Conservation (phyloP, 1,140 invertebrate genomes). For the Drosophila grimshawi region DNA sequence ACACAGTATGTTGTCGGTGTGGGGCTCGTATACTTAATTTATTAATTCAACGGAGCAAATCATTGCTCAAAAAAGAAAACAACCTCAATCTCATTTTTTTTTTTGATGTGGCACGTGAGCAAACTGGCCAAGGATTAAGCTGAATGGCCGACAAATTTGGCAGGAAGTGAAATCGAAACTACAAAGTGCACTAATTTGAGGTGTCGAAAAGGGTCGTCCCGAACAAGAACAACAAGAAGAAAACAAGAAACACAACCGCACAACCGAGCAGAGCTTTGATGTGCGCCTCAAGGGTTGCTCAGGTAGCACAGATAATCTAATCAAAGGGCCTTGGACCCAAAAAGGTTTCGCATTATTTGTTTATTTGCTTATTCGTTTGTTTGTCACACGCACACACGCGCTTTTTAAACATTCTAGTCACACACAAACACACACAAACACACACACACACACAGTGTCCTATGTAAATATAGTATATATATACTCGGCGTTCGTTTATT, state of each 20-base stretch:
- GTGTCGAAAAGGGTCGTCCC: constrained; percentile 55
- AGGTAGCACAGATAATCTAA: constrained; percentile 71
- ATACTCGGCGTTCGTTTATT: constrained; percentile 47
- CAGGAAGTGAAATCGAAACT: constrained; percentile 59
- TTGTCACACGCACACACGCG: constrained; percentile 10
- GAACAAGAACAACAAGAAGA: not conserved
- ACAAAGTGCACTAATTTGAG: constrained; percentile 80
- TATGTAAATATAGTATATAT: constrained; percentile 11
- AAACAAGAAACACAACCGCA: constrained; percentile 33
- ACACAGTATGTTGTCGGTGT: no score
- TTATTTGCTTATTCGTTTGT: constrained; percentile 42
- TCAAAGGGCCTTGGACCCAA: constrained; percentile 49
- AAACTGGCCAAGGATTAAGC: constrained; percentile 54
- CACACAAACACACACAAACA: not conserved
- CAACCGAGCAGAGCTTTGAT: constrained; percentile 57
- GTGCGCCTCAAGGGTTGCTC: constrained; percentile 68
- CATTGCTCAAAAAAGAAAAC: constrained; percentile 53
- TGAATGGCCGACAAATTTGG: constrained; percentile 45
- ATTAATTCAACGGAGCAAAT: constrained; percentile 78
- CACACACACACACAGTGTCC: constrained; percentile 28
- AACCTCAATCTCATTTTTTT: constrained; percentile 10
- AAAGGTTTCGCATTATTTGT: constrained; percentile 38
- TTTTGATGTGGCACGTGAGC: constrained; percentile 46
- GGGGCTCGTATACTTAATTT: constrained; percentile 72
- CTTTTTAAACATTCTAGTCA: not conserved